phyloP scores from a whole-genome alignment of 2,888 invertebrate genomes.

The Conchocele bisecta region DNA sequence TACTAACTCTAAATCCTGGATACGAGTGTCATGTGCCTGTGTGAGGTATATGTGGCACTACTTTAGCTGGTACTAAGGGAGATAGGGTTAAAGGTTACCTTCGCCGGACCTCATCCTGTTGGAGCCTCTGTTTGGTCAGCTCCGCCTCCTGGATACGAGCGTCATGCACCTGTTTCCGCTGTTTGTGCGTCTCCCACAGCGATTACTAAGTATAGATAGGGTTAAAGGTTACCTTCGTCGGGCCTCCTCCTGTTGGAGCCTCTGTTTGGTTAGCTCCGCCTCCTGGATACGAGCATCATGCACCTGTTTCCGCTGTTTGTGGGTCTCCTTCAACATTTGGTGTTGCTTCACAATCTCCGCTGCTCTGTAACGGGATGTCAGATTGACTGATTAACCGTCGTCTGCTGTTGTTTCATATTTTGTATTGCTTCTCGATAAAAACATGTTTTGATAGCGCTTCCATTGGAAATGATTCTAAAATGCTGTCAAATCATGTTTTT shows the following conservation, averaged over 20 bases:
- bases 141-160: conserved; percentile 55
- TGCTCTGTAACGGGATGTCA: conserved; percentile 23
- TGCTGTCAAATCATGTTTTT: too few relatives aligned
- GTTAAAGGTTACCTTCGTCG: conserved; percentile 34
- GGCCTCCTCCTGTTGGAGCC: conserved; percentile 41
- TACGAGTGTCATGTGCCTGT: conserved; percentile 46
- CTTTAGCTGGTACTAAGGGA: too few relatives aligned
- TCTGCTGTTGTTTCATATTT: too few relatives aligned
- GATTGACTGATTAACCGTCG: too few relatives aligned
- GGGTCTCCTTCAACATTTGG: conserved; percentile 42
- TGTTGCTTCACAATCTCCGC: conserved; percentile 52
- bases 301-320: conserved; percentile 57
- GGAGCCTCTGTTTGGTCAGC: conserved; percentile 32
- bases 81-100: conserved; percentile 32
- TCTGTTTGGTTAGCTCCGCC: conserved; percentile 42
- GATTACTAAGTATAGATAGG: background rate
- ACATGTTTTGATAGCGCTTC: too few relatives aligned
- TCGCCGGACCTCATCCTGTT: conserved; percentile 39
- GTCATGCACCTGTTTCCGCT: too few relatives aligned
- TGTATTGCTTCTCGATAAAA: too few relatives aligned
- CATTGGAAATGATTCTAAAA: too few relatives aligned
- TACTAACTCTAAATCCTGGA: too few relatives aligned
- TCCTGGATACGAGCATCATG: conserved; percentile 53
- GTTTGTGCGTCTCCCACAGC: too few relatives aligned
- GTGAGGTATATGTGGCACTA: too few relatives aligned